Evolutionary conservation across 2,888 invertebrate genomes (phyloP).

Genomic region (Apoderus coryli): DNA sequence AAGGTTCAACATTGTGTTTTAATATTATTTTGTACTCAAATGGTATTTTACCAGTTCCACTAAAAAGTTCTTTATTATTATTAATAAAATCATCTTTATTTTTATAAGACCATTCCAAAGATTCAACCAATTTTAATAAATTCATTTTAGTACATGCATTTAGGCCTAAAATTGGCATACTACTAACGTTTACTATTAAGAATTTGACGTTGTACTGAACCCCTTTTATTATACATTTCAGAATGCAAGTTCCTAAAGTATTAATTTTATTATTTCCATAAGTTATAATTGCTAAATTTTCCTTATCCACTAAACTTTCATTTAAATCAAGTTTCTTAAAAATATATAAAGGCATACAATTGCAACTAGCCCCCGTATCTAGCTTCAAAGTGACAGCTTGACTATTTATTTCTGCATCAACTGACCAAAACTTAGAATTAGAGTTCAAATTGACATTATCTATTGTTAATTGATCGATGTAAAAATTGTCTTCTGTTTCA

Average conservation of each 20-base stretch:
- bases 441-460: slow-evolving; percentile 8
- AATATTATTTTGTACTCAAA: slow-evolving; percentile 13
- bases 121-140: slow-evolving; percentile 11
- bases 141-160: slow-evolving; percentile 12
- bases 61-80: no score
- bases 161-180: slow-evolving; percentile 9
- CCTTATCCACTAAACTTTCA: slow-evolving; percentile 5
- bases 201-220: slow-evolving; percentile 11
- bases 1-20: slow-evolving; percentile 10
- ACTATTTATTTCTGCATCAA: slow-evolving; percentile 10
- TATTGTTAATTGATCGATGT: neutral
- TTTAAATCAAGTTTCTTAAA: slow-evolving; percentile 9
- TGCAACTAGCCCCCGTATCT: slow-evolving; percentile 14
- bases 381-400: slow-evolving; percentile 10
- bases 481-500: slow-evolving; percentile 5
- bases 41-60: slow-evolving; percentile 11
- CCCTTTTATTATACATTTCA: slow-evolving; percentile 11
- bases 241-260: slow-evolving; percentile 7
- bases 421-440: slow-evolving; percentile 11
- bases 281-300: slow-evolving; percentile 8
- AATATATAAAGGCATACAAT: slow-evolving; percentile 10
- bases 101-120: no score
- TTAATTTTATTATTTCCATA: slow-evolving; percentile 14
- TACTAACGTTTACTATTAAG: slow-evolving; percentile 8
- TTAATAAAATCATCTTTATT: slow-evolving; percentile 10